phyloP scores from a whole-genome alignment of 2,888 invertebrate genomes.

The Macaria liturata region DNA sequence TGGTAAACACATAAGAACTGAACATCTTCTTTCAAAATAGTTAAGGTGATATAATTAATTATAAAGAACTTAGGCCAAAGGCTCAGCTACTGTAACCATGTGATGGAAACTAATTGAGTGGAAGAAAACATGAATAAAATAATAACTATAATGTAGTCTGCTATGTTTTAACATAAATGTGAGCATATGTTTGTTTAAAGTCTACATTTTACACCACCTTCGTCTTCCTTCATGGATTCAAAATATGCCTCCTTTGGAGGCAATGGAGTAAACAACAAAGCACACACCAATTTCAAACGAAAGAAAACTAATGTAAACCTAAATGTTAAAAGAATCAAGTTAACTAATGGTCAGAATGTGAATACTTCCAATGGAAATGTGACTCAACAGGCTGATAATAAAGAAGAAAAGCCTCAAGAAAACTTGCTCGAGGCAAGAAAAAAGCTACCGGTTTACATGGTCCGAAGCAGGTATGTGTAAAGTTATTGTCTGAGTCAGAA shows the following conservation, averaged over 20 bases:
- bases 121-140: too few relatives aligned
- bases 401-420: conserved; percentile 41
- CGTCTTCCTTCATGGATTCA: conserved; percentile 58
- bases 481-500: not conserved
- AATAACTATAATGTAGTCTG: too few relatives aligned
- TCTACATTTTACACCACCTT: too few relatives aligned
- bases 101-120: too few relatives aligned
- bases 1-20: too few relatives aligned
- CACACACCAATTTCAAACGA: conserved; percentile 46
- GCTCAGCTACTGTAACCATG: too few relatives aligned
- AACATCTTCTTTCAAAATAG: too few relatives aligned
- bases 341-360: conserved; percentile 31
- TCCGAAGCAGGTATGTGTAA: conserved; percentile 66
- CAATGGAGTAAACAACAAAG: conserved; percentile 45
- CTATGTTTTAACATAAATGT: too few relatives aligned
- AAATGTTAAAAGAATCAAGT: conserved; percentile 58
- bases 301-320: conserved; percentile 46
- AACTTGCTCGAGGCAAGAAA: conserved; percentile 69
- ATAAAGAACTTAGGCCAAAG: too few relatives aligned
- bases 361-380: conserved; percentile 39
- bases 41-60: too few relatives aligned
- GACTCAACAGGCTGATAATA: conserved; percentile 33
- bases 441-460: conserved; percentile 80
- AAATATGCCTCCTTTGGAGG: conserved; percentile 64
- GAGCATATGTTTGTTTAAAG: too few relatives aligned